Percentiles rank a stretch among this genome's conserved stretches.
Conservation (phyloP, 2,797 vertebrate species). For the Discoglossus pictus region DNA sequence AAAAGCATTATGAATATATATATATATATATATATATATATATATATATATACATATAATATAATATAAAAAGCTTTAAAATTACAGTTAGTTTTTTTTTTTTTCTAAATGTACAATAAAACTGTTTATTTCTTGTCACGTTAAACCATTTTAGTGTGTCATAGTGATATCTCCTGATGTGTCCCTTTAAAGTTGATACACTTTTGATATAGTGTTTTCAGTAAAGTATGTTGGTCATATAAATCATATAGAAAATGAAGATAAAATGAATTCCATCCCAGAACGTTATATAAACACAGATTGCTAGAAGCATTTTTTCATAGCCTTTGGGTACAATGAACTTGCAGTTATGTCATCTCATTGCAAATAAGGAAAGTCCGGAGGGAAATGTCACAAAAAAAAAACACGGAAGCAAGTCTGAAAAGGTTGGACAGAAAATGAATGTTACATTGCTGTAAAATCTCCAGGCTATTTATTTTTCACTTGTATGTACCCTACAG, state of each 20-base stretch:
- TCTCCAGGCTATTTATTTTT: constrained; percentile 26
- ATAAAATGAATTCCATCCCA: constrained; percentile 13
- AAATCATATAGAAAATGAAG: constrained; percentile 11
- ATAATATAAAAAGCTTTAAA: no score
- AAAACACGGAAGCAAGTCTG: constrained; percentile 25
- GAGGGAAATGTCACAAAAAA: constrained; percentile 27
- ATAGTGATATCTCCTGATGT: no score
- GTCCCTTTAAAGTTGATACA: not conserved
- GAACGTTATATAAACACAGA: constrained; percentile 27
- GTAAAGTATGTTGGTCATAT: not conserved
- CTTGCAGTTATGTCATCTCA: constrained; percentile 22
- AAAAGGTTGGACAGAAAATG: constrained; percentile 33
- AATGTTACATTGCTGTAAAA: constrained; percentile 15
- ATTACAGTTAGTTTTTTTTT: no score
- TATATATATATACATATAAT: no score
- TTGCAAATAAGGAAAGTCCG: constrained; percentile 26
- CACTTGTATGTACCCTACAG: constrained; percentile 8
- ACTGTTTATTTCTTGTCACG: no score
- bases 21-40: no score
- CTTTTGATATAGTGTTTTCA: constrained; percentile 13
- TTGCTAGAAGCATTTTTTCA: constrained; percentile 24
- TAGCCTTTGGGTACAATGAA: constrained; percentile 44
- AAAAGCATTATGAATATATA: no score
- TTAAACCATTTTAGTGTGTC: no score
- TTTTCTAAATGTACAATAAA: no score